These are phyloP conservation scores for Temnothorax curvispinosus DNA, from an alignment of 1,140 invertebrate species.

Conservation along the genomic window DNA sequence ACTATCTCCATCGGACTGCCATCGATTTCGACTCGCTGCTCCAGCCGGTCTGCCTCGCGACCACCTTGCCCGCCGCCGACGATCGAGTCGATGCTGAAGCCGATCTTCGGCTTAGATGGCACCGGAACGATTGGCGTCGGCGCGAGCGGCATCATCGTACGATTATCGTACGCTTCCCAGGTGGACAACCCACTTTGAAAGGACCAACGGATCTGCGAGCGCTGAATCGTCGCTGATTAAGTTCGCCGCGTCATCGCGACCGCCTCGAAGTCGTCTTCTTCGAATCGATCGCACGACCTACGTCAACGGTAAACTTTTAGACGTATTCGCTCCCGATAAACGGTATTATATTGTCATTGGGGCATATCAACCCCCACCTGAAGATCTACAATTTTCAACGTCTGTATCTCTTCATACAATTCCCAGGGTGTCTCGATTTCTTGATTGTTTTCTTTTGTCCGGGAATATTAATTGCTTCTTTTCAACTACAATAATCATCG, in stretches of 20 bases:
- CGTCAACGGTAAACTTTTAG: background rate
- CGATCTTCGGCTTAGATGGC: conserved; percentile 96
- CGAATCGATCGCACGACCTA: conserved; percentile 1
- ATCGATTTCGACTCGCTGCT: conserved; percentile 80
- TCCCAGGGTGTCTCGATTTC: background rate
- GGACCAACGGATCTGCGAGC: background rate
- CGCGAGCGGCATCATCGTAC: conserved; percentile 95
- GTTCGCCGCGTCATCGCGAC: conserved; percentile 56
- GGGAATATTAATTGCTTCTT: background rate
- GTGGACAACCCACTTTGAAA: conserved; percentile 52
- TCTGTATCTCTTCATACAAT: background rate
- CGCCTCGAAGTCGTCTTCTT: conserved; percentile 20
- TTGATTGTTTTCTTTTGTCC: background rate
- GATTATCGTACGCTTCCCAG: conserved; percentile 71
- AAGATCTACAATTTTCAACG: background rate
- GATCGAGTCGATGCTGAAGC: conserved; percentile 97
- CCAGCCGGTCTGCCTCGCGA: conserved; percentile 69
- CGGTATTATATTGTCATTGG: conserved; percentile 17
- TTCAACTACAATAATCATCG: background rate
- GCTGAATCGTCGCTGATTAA: conserved; percentile 22
- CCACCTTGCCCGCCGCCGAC: conserved; percentile 88
- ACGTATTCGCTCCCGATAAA: background rate
- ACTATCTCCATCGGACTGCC: conserved; percentile 80
- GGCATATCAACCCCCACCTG: background rate
- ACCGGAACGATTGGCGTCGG: conserved; percentile 94